Evolutionary conservation across 2,113 vertebrate genomes (phyloP).

Genomic region (Patagioenas fasciata): DNA sequence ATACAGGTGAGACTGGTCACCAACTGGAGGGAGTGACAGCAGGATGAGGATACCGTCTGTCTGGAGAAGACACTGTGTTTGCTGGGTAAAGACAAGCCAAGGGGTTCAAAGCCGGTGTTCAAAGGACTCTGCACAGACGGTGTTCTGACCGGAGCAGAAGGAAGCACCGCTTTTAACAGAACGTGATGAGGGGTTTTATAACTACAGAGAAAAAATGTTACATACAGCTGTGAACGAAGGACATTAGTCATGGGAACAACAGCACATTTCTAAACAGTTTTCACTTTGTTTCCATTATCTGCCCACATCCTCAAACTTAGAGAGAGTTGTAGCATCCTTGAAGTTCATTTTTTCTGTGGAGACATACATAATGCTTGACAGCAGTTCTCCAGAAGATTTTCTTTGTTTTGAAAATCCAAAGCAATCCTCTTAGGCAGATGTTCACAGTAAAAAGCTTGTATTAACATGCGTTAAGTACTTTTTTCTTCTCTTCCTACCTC

Average conservation of each 20-base stretch:
- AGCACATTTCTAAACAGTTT: not conserved
- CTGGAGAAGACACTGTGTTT: not conserved
- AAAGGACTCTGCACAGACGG: not conserved
- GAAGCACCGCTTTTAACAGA: not conserved
- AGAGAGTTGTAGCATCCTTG: not conserved
- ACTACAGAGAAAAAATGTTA: too few relatives aligned
- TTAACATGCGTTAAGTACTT: slow-evolving; percentile 22
- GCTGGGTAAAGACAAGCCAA: not conserved
- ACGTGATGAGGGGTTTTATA: not conserved
- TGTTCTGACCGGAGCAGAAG: not conserved
- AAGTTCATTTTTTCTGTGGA: not conserved
- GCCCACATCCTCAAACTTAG: not conserved
- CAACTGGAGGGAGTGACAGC: not conserved
- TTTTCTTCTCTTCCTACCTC: slow-evolving; percentile 29
- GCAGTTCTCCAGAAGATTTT: slow-evolving; percentile 24
- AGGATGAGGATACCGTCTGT: not conserved
- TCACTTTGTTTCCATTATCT: not conserved
- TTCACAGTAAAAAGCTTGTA: slow-evolving; percentile 38
- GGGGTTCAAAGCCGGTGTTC: not conserved
- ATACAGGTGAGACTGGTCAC: not conserved
- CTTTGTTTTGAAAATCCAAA: slow-evolving; percentile 57
- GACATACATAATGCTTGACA: not conserved
- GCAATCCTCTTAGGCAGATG: slow-evolving; percentile 70
- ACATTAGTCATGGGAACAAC: not conserved
- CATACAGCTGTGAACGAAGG: not conserved